Base-by-base conservation (phyloP, 1,140 invertebrate genomes). In the Triops cancriformis region DNA sequence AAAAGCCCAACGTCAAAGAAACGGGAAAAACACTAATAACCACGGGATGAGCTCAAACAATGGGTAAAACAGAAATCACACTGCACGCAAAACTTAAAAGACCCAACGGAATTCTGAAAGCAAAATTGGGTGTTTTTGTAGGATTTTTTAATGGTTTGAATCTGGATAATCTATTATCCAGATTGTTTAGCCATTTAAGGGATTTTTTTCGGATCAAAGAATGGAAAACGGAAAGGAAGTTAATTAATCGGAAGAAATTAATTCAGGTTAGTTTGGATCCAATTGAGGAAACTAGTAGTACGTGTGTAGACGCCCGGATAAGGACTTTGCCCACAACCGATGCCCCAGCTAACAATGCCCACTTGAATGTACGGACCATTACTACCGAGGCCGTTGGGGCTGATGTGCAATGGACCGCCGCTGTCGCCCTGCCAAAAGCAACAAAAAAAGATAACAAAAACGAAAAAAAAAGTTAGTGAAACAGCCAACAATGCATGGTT, bases 291-390 rank as follows among this genome's bases (percentile, higher is more conserved):
- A 82, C 90, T 86, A 18, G 90, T 89, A 42, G 94, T 89, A 80
- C 91, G 86, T 0, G 91, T 92, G 84, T 96, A 96, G 0, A 96
- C 94, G 12, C 95, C 95, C 0, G 95, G 95, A 85, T 93, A 94
- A 83, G 94, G 91, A 27, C 91, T 91, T 86, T 95, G 92, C 9
- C 94, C 96, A 83, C 95, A 98, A 27, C 94, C 94, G 81, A 95
- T 94, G 28, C 96, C 96, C 93, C 93, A 97, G 31, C 96, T 95
- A 0, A 96, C 94, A 14, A 97, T 90, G 42, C 95, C 96, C 1
- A 95, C 91, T 86, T 94, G 91, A 0, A 64, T 64, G 23, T 64
- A 64, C 51, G 51, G 51, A 64, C 51, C 51, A 18, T 23, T 64
- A 14, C 88, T 92, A 90, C 92, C 93, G 77, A 89, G 88, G 37